Evolutionary conservation across 2,113 vertebrate genomes (phyloP).

Genomic region (Pelobates fuscus): DNA sequence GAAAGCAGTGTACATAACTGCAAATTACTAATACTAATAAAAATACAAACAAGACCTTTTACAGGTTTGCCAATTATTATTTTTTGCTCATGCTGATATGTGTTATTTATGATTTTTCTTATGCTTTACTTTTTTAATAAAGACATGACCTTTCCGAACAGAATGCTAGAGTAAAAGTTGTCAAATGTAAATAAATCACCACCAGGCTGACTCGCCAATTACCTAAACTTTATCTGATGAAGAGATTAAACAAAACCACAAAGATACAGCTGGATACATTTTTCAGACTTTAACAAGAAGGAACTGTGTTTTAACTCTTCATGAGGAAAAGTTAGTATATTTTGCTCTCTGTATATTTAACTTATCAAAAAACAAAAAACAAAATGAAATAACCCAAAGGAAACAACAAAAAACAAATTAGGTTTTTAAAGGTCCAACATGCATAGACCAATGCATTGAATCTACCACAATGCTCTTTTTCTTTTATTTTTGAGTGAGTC

Average conservation of each 20-base stretch:
- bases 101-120: not conserved
- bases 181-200: not conserved
- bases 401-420: too few relatives aligned
- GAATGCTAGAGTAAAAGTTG: constrained; percentile 4
- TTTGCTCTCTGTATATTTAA: too few relatives aligned
- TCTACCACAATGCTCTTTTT: too few relatives aligned
- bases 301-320: too few relatives aligned
- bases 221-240: constrained; percentile 8
- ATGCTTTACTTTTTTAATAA: constrained; percentile 2
- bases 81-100: constrained; percentile 11
- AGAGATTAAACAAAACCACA: not conserved
- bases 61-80: constrained; percentile 29
- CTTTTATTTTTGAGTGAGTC: too few relatives aligned
- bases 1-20: constrained; percentile 5
- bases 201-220: constrained; percentile 17
- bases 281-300: not conserved
- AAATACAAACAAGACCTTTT: constrained; percentile 19
- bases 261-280: not conserved
- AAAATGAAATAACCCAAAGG: too few relatives aligned
- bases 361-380: too few relatives aligned
- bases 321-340: too few relatives aligned
- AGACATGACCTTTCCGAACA: constrained; percentile 7
- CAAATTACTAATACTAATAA: constrained; percentile 4
- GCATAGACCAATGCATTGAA: too few relatives aligned
- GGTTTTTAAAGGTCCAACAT: too few relatives aligned